Evolutionary conservation across 2,888 invertebrate genomes (phyloP).

Genomic region (Eurytoma adleriae): DNA sequence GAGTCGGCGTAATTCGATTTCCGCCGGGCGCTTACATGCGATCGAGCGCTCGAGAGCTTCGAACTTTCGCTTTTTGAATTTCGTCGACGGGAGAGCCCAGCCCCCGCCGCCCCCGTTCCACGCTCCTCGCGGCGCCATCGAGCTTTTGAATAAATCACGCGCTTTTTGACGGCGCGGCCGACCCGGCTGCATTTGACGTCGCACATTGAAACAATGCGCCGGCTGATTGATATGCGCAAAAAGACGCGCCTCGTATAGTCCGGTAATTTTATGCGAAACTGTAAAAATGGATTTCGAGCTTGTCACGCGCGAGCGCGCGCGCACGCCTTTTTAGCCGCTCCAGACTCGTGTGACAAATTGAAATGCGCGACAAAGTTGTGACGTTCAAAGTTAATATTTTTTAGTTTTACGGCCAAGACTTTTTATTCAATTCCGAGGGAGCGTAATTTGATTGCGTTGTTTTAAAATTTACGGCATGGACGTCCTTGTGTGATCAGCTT

Average conservation of each 20-base stretch:
- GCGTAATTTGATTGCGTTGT: not conserved
- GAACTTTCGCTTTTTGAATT: slow-evolving; percentile 42
- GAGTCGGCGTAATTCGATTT: slow-evolving; percentile 49
- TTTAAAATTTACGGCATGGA: not conserved
- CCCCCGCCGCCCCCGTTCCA: not conserved
- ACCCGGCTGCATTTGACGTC: slow-evolving; percentile 16
- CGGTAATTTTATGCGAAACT: slow-evolving; percentile 37
- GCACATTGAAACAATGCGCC: slow-evolving; percentile 38
- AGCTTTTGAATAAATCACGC: slow-evolving; percentile 48
- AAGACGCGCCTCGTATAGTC: not conserved
- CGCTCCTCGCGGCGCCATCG: not conserved
- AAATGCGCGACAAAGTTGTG: slow-evolving; percentile 2
- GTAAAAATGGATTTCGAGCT: slow-evolving; percentile 35
- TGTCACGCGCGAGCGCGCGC: slow-evolving; percentile 10
- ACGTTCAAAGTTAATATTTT: not conserved
- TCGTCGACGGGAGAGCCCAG: not conserved
- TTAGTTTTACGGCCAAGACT: not conserved
- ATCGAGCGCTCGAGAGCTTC: slow-evolving; percentile 11
- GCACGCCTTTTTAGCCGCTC: not conserved
- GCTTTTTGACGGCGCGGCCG: not conserved
- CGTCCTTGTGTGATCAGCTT: not conserved
- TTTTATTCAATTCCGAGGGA: not conserved
- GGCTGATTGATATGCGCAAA: slow-evolving; percentile 42
- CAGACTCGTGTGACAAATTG: not conserved
- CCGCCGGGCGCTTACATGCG: slow-evolving; percentile 32